phyloP scores from a whole-genome alignment of 2,888 invertebrate species.

The Agrypnus murinus region DNA sequence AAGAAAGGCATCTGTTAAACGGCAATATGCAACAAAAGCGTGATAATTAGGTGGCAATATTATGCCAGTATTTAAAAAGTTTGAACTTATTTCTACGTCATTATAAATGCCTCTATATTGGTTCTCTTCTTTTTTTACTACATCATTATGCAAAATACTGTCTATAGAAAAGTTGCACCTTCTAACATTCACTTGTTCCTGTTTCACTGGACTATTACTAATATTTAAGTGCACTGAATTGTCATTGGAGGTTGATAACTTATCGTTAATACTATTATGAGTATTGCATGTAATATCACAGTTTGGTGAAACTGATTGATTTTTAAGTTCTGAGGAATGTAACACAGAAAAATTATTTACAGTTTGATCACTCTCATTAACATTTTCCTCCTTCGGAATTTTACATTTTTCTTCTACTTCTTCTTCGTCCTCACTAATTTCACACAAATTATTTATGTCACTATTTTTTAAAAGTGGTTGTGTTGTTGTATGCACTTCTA shows the following conservation, averaged over 20 bases:
- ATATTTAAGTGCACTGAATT: constrained; percentile 29
- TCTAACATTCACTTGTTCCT: constrained; percentile 40
- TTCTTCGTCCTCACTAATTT: not conserved
- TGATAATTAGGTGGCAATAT: constrained; percentile 53
- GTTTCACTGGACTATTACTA: constrained; percentile 41
- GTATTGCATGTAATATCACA: constrained; percentile 50
- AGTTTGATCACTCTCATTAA: constrained; percentile 1
- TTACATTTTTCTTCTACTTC: constrained; percentile 27
- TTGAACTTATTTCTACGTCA: constrained; percentile 38
- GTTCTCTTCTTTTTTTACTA: constrained; percentile 11
- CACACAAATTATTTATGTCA: not conserved
- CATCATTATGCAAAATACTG: constrained; percentile 50
- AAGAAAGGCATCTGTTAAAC: constrained; percentile 57
- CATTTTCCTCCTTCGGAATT: constrained; percentile 3
- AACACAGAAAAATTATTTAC: constrained; percentile 3
- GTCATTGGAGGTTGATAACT: constrained; percentile 8
- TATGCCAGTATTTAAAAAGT: constrained; percentile 40
- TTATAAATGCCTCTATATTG: constrained; percentile 26
- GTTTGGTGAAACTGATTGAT: constrained; percentile 40
- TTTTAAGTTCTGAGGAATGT: constrained; percentile 36
- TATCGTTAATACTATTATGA: constrained; percentile 34
- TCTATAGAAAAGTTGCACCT: constrained; percentile 52
- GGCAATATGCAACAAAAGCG: constrained; percentile 60
- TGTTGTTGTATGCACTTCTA: constrained; percentile 85
- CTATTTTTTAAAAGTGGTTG: constrained; percentile 77